Evolutionary conservation across 2,888 invertebrate genomes (phyloP).

Genomic region (Entomobrya proxima): DNA sequence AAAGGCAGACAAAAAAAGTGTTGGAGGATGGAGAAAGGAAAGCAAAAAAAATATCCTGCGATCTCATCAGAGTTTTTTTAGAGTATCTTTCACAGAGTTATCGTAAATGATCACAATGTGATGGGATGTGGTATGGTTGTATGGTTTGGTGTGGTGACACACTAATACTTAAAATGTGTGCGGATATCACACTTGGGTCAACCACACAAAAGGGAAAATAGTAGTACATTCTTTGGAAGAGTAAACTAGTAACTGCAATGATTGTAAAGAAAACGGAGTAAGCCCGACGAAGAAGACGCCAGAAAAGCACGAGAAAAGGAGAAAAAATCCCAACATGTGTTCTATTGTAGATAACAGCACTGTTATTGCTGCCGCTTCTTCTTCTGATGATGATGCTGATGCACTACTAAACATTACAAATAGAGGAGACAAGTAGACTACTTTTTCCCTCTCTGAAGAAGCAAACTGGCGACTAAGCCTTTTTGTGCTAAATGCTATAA

Average conservation of each 20-base stretch:
- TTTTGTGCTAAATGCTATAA: slow-evolving; percentile 20
- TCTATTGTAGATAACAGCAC: slow-evolving; percentile 22
- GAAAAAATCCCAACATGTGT: slow-evolving; percentile 26
- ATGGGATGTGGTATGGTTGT: slow-evolving; percentile 36
- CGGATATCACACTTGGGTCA: slow-evolving; percentile 3
- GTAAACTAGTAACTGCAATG: background rate
- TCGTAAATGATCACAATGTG: slow-evolving; percentile 30
- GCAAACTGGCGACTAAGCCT: slow-evolving; percentile 26
- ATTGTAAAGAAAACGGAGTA: background rate
- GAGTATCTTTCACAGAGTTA: background rate
- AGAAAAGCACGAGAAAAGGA: background rate
- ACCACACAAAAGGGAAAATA: slow-evolving; percentile 5
- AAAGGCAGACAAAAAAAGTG: background rate
- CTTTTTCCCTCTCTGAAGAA: background rate
- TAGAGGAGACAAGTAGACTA: background rate
- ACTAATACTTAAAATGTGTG: slow-evolving; percentile 35
- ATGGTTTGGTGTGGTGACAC: slow-evolving; percentile 29
- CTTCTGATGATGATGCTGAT: slow-evolving; percentile 2
- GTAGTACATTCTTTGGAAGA: too few species aligned
- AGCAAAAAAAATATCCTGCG: too few species aligned
- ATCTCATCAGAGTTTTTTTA: background rate
- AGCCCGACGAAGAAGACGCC: background rate
- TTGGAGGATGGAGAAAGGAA: slow-evolving; percentile 10
- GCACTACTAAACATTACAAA: slow-evolving; percentile 20
- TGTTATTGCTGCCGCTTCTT: background rate